Percentiles rank a stretch among this genome's conserved stretches.
Conservation (phyloP, 2,888 invertebrate genomes). For the Mayetiola destructor region DNA sequence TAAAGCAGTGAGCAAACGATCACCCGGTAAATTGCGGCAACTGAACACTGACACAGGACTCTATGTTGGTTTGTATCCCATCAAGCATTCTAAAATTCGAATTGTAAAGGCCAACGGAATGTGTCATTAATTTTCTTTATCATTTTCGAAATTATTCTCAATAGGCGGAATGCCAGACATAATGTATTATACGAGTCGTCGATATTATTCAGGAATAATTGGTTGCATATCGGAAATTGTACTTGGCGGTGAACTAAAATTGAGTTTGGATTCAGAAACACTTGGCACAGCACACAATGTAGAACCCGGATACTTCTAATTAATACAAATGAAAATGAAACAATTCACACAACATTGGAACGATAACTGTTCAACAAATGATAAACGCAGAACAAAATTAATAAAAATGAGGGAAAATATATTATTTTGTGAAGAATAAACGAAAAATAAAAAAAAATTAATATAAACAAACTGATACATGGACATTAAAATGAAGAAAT, state of each 20-base stretch:
- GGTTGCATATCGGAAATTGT: conserved; percentile 76
- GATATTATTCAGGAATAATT: conserved; percentile 57
- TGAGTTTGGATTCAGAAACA: conserved; percentile 42
- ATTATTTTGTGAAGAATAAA: no score
- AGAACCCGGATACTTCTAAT: conserved; percentile 27
- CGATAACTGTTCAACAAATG: no score
- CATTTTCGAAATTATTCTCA: conserved; percentile 21
- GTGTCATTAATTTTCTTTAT: conserved; percentile 1
- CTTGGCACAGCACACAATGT: conserved; percentile 35
- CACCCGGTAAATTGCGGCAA: conserved; percentile 72
- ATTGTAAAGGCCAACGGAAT: no score
- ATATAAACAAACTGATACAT: no score
- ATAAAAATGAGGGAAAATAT: no score
- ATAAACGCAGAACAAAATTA: no score
- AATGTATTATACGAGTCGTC: conserved; percentile 50
- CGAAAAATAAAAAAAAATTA: no score
- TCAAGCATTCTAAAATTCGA: neutral
- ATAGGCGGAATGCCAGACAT: conserved; percentile 70
- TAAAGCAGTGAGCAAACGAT: conserved; percentile 61
- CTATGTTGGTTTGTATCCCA: conserved; percentile 59
- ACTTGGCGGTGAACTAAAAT: conserved; percentile 62
- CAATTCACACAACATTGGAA: no score
- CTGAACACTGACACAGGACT: conserved; percentile 77
- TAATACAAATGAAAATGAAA: no score
- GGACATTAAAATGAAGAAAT: no score